Evolutionary conservation across 1,140 invertebrate species (phyloP).

Genomic region (Bombus pyrosoma): DNA sequence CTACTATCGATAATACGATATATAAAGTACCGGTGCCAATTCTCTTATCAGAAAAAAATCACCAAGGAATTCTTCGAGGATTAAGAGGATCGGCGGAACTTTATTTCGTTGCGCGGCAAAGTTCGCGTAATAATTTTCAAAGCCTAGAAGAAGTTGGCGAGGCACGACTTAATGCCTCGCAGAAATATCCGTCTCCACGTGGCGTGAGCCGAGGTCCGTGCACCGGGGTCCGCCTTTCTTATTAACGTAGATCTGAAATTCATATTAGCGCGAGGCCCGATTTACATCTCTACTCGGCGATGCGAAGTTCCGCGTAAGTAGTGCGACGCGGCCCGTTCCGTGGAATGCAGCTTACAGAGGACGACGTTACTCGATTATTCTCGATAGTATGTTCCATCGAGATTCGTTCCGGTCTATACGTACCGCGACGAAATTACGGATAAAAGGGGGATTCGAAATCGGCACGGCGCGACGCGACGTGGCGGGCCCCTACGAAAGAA

Average conservation of each 20-base stretch:
- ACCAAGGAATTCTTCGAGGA: too few species aligned
- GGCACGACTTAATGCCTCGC: constrained; percentile 25
- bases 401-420: constrained; percentile 13
- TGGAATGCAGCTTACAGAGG: constrained; percentile 7
- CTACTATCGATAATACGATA: too few species aligned
- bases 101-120: constrained; percentile 21
- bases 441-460: constrained; percentile 18
- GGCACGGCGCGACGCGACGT: not conserved
- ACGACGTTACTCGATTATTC: constrained; percentile 50
- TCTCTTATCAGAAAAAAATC: not conserved
- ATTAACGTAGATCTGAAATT: constrained; percentile 56
- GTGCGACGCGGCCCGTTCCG: constrained; percentile 11
- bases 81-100: not conserved
- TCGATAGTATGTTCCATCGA: constrained; percentile 4
- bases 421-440: constrained; percentile 52
- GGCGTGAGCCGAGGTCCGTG: not conserved
- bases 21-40: not conserved
- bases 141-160: constrained; percentile 17
- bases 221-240: constrained; percentile 26
- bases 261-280: constrained; percentile 38
- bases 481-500: constrained; percentile 42
- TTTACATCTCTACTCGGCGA: constrained; percentile 42
- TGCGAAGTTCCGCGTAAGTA: constrained; percentile 38
- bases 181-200: constrained; percentile 38
- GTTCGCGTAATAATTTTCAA: constrained; percentile 46